Conservation (phyloP, 2,888 invertebrate species). For the Stenurella melanura region DNA sequence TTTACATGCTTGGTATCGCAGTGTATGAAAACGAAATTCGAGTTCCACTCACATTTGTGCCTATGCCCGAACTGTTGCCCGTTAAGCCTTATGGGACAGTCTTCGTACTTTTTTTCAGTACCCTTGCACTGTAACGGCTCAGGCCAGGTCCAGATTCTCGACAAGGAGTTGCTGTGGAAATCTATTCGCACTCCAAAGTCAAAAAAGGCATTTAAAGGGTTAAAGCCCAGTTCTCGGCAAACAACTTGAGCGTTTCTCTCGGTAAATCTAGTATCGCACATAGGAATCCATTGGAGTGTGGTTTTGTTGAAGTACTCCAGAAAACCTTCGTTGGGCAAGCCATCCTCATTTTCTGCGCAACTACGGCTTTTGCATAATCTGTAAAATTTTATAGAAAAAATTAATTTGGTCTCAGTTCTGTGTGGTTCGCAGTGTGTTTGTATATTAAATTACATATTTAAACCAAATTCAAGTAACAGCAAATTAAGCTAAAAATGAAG, state of each 20-base stretch:
- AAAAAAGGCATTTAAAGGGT: constrained; percentile 91
- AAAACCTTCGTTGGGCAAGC: constrained; percentile 85
- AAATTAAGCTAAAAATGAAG: too few species aligned
- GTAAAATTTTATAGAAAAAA: constrained; percentile 4
- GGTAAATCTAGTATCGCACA: constrained; percentile 96
- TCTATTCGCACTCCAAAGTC: constrained; percentile 90
- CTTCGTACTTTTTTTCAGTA: constrained; percentile 84
- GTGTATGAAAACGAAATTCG: constrained; percentile 93
- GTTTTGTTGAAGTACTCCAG: constrained; percentile 96
- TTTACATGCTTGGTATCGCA: constrained; percentile 82
- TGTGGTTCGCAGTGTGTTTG: too few species aligned
- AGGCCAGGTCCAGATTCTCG: constrained; percentile 95
- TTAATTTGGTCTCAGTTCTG: too few species aligned
- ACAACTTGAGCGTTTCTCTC: constrained; percentile 98
- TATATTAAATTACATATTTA: too few species aligned
- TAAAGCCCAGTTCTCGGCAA: constrained; percentile 93
- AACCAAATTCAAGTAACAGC: too few species aligned
- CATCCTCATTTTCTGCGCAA: constrained; percentile 78
- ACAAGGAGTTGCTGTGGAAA: constrained; percentile 90
- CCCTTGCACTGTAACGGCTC: constrained; percentile 92
- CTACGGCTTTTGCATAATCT: constrained; percentile 84
- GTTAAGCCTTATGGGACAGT: constrained; percentile 91
- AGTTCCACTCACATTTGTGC: constrained; percentile 92
- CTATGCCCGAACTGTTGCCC: constrained; percentile 91
- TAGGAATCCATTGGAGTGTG: constrained; percentile 96